Conservation (phyloP, 2,888 invertebrate genomes). For the Iphiclides podalirius region DNA sequence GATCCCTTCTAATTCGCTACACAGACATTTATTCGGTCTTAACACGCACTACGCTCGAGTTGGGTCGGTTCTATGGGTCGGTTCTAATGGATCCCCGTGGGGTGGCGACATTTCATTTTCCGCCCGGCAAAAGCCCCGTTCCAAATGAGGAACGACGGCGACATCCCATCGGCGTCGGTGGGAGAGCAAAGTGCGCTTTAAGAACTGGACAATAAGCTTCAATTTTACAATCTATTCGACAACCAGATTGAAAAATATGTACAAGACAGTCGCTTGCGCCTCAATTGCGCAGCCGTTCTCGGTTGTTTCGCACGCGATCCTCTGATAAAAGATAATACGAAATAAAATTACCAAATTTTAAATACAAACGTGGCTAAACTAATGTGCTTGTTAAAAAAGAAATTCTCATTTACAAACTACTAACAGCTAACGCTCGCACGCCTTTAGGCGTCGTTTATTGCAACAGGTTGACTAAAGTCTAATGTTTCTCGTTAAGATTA, state of each 20-base stretch:
- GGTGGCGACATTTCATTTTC: too few relatives aligned
- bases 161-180: not conserved
- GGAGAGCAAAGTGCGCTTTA: conserved; percentile 48
- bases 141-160: too few relatives aligned
- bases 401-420: conserved; percentile 40
- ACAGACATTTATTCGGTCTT: conserved; percentile 44
- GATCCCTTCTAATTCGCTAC: conserved; percentile 62
- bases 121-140: too few relatives aligned
- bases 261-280: conserved; percentile 43
- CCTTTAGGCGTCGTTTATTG: conserved; percentile 69
- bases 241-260: conserved; percentile 68
- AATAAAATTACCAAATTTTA: conserved; percentile 54
- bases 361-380: conserved; percentile 51
- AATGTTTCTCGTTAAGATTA: conserved; percentile 48
- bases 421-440: conserved; percentile 38
- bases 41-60: conserved; percentile 43
- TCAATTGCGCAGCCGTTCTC: too few relatives aligned
- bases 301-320: too few relatives aligned
- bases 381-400: conserved; percentile 14
- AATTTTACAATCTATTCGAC: conserved; percentile 55
- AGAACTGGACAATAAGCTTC: conserved; percentile 49
- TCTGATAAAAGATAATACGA: conserved; percentile 60
- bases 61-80: too few relatives aligned
- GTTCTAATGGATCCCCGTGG: too few relatives aligned
- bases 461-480: conserved; percentile 64